phyloP scores from a whole-genome alignment of 2,888 invertebrate species.

The Rhyacophila evoluta region DNA sequence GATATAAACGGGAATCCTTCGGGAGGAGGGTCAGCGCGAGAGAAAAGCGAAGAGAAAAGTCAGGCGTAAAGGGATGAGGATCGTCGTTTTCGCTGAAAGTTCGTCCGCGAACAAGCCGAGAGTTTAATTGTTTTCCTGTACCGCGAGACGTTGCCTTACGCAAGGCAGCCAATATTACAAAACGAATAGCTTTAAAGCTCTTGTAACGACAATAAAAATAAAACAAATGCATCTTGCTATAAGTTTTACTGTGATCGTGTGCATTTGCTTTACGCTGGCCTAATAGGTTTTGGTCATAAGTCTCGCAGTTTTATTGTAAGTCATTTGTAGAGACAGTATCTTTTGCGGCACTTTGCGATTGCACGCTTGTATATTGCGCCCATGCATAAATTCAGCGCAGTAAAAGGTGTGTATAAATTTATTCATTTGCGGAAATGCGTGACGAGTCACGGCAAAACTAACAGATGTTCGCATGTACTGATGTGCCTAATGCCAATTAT shows the following conservation, averaged over 20 bases:
- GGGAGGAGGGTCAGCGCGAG: background rate
- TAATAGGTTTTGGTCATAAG: conserved; percentile 34
- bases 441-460: conserved; percentile 37
- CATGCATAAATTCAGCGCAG: conserved; percentile 28
- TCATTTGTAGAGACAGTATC: conserved; percentile 34
- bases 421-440: conserved; percentile 44
- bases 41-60: conserved; percentile 56
- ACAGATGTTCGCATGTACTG: conserved; percentile 35
- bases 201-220: conserved; percentile 41
- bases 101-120: conserved; percentile 63
- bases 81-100: conserved; percentile 61
- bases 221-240: conserved; percentile 44
- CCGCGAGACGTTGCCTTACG: conserved; percentile 58
- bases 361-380: background rate
- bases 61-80: conserved; percentile 59
- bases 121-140: conserved; percentile 69
- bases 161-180: conserved; percentile 48
- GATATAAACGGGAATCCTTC: conserved; percentile 30
- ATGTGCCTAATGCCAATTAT: conserved; percentile 29
- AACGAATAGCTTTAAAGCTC: conserved; percentile 37
- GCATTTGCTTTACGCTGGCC: conserved; percentile 11
- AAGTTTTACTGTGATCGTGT: conserved; percentile 23
- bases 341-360: background rate
- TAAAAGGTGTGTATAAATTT: conserved; percentile 39
- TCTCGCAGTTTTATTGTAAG: conserved; percentile 37